Evolutionary conservation across 2,888 invertebrate genomes (phyloP), one percentile per base, ranked within the genome.

Genomic region (Drosophila hamatofila): DNA sequence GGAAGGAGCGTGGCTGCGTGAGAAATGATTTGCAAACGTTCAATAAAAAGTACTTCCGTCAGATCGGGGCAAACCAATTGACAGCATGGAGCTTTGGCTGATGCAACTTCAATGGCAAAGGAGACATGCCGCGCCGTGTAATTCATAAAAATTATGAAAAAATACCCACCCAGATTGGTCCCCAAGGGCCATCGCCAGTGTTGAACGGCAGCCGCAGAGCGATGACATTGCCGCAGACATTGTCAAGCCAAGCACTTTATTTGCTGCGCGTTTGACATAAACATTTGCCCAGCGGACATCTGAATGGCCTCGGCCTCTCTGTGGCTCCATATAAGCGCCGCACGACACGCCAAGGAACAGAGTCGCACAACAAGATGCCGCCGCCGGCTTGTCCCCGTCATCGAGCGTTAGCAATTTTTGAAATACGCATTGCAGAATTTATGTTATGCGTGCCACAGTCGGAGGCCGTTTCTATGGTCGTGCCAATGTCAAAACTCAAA

Each of bases 231-330:
- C 86, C 73, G 81, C 69, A 72, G 83, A 84, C 89, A 88, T 89
- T 84, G 84, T 84, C 84, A 89, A 83, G 81, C 78, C 89, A 83
- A 87, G 89, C 89, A 87, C 89, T 87, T 89, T 87, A 87, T 87
- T 87, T 87, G 88, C 85, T 75, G 81, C 80, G 75, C 81, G 88
- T 80, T 88, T 87, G 87, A 89, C 87, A 87, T 87, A 89, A 87
- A 87, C 89, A 87, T 87, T 87, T 88, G 88, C 86, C 86, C 86
- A 81, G 80, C 72, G 86, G 86, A 86, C 86, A 86, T 82, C 84
- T 86, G 86, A 86, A 86, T 86, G 84, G 89, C 80, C 76, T 80
- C 80, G 86, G 86, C 80, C 64, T 79, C 89, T 86, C 84, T 86
- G 78, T 89, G 87, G 69, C 74, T 87, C 86, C 86, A 75, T 86